Conservation (phyloP, 2,113 vertebrate species). For the Hepsetus odoe region DNA sequence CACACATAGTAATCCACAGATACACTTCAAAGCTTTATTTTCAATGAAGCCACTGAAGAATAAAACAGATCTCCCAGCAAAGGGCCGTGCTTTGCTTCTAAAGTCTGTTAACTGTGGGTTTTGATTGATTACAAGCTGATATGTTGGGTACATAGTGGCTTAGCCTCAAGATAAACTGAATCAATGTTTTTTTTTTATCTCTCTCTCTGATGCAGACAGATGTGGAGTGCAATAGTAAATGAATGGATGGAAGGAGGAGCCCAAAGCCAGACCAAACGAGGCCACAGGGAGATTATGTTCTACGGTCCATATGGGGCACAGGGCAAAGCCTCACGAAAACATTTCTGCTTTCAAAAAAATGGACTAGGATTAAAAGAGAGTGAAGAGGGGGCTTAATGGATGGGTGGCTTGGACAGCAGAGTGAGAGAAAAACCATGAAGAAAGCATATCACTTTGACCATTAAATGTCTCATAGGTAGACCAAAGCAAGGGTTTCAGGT, state of each 20-base stretch:
- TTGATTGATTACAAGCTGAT: conserved; percentile 8
- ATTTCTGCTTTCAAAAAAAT: conserved; percentile 60
- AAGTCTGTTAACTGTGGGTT: background rate
- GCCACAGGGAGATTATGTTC: conserved; percentile 74
- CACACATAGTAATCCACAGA: background rate
- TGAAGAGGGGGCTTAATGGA: conserved; percentile 55
- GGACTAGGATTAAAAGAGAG: conserved; percentile 62
- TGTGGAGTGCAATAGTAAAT: conserved; percentile 5
- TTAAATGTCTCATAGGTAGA: background rate
- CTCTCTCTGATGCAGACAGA: conserved; percentile 29
- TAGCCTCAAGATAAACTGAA: conserved; percentile 1
- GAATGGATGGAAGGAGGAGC: conserved; percentile 37
- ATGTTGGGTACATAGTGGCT: background rate
- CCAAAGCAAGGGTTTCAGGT: too few species aligned
- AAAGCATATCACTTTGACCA: background rate
- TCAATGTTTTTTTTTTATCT: conserved; percentile 25
- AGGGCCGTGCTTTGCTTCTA: background rate
- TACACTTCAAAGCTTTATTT: background rate
- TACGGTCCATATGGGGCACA: conserved; percentile 65
- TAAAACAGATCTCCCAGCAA: background rate
- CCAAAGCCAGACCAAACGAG: conserved; percentile 64
- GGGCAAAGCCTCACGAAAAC: conserved; percentile 52
- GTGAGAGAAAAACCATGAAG: background rate
- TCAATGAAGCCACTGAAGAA: background rate
- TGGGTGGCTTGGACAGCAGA: background rate